Base-by-base conservation (phyloP, 2,113 vertebrate species). In the Sminthopsis crassicaudata region DNA sequence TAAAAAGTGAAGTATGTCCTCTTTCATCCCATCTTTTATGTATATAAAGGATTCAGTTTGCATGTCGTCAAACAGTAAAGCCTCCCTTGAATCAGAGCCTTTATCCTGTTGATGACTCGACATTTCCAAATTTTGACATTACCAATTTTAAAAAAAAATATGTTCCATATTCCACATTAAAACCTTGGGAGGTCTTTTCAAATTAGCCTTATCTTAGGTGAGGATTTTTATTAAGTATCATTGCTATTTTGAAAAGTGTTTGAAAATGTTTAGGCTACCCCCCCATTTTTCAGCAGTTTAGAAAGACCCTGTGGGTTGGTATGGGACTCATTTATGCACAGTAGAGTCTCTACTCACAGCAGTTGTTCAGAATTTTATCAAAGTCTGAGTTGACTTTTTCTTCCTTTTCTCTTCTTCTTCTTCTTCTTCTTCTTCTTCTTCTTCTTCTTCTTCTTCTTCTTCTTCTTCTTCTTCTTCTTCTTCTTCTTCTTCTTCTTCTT, bases 101-200 rank as follows among this genome's bases (percentile, higher is more conserved):
- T 84, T 84, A 84, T 84, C 67, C 67, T 84, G n/a, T 84, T 84
- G 67, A 84, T 84, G 67, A 84, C n/a, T 42, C n/a, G n/a, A 84
- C 67, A 84, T 84, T 84, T 84, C 60, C 60, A 67, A 67, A 14
- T 67, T 67, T 67, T 67, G 57, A 67, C 57, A 67, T 36, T 67
- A 36, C 60, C 60, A 84, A 42, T 84, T 76, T 67, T 76, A 36
- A n/a, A 6, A 19, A n/a, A 76, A 76, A 84, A 84, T 5, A 8
- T 84, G 67, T 84, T 84, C 67, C 19, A 84, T 42, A 84, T 84
- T 42, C 67, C 19, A 84, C 7, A 6, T 84, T 84, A 84, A 84
- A 42, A n/a, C 67, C 67, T 84, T 8, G 0, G 67, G 67, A 84
- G 67, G 67, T 84, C 67, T 84, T 84, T 84, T 84, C 67, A 84